phyloP scores from a whole-genome alignment of 30 jellyfish, hydroid and myxozoan genomes.

The Aurelia coerulea region DNA sequence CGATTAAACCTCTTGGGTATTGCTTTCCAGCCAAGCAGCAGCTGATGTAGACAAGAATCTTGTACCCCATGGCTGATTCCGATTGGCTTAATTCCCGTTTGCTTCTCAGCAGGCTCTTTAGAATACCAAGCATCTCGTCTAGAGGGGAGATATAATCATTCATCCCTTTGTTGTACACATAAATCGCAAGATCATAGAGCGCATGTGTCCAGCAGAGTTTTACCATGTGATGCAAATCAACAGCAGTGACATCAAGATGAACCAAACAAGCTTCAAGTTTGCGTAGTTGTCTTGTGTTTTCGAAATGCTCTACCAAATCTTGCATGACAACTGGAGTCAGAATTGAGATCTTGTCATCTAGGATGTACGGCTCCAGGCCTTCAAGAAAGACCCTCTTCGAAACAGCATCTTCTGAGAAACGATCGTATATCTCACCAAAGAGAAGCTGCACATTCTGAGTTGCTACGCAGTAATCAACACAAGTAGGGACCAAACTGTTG shows the following conservation, averaged over 20 bases:
- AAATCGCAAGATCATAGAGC: conserved; percentile 89
- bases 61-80: conserved; percentile 83
- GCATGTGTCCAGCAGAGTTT: conserved; percentile 97
- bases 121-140: conserved; percentile 83
- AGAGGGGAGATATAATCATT: conserved; percentile 92
- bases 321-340: conserved; percentile 96
- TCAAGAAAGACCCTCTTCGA: conserved; percentile 86
- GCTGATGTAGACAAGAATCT: conserved; percentile 90
- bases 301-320: conserved; percentile 92
- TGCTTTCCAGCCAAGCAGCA: conserved; percentile 98
- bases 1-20: conserved; percentile 92
- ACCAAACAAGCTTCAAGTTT: conserved; percentile 91
- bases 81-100: conserved; percentile 34
- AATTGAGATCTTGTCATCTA: conserved; percentile 64
- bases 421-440: conserved; percentile 89
- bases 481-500: conserved; percentile 81
- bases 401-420: conserved; percentile 87
- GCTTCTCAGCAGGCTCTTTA: conserved; percentile 63
- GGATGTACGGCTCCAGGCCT: conserved; percentile 88
- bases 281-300: conserved; percentile 74
- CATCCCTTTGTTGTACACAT: conserved; percentile 95
- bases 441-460: conserved; percentile 73
- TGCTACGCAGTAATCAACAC: conserved; percentile 85
- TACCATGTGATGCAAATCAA: conserved; percentile 93
- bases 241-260: conserved; percentile 85